Percentiles rank a stretch among this genome's conserved stretches.
Conservation (phyloP, 2,888 invertebrate genomes). For the Campoletis raptor region DNA sequence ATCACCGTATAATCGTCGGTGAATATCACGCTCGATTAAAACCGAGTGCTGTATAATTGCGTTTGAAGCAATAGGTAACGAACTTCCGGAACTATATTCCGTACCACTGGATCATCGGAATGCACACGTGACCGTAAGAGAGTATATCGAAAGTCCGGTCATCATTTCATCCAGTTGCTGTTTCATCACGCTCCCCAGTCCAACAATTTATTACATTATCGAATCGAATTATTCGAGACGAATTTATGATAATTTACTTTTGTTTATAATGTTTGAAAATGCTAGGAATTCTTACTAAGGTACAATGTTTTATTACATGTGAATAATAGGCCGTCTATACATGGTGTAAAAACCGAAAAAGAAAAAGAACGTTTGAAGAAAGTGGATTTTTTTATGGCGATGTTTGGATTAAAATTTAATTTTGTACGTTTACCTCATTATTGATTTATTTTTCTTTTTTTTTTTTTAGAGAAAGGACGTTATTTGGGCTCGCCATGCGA, state of each 20-base stretch:
- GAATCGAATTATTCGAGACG: not conserved
- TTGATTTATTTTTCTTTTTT: slow-evolving; percentile 68
- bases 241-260: not conserved
- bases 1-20: slow-evolving; percentile 50
- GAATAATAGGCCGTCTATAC: not conserved
- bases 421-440: not conserved
- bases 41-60: slow-evolving; percentile 35
- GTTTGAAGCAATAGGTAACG: slow-evolving; percentile 15
- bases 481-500: slow-evolving; percentile 93
- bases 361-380: not conserved
- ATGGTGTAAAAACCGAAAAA: not conserved
- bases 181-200: not conserved
- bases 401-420: not conserved
- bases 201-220: not conserved
- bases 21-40: slow-evolving; percentile 58
- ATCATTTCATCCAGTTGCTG: slow-evolving; percentile 9
- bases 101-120: slow-evolving; percentile 15
- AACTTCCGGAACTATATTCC: slow-evolving; percentile 10
- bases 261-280: not conserved
- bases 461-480: slow-evolving; percentile 89
- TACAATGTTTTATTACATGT: not conserved
- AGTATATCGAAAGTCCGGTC: slow-evolving; percentile 23
- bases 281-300: not conserved
- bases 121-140: slow-evolving; percentile 18
- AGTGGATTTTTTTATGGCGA: not conserved